Conservation (phyloP, 2,797 vertebrate species). For the Tinamus major region DNA sequence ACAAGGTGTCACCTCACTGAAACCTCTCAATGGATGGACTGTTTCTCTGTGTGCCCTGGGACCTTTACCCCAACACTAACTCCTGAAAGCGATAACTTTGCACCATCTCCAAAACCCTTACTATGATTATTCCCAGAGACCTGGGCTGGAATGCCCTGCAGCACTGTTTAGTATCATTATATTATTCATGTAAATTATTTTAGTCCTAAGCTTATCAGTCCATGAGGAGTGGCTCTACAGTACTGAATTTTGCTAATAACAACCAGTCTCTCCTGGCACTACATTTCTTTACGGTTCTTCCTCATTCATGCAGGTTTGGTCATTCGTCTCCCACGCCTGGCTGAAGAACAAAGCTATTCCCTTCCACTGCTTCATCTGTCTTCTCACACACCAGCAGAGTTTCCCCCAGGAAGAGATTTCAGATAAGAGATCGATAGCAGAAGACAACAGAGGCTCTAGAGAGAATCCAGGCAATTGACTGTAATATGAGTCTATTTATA, state of each 20-base stretch:
- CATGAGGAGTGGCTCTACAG: not conserved
- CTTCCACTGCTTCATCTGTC: not conserved
- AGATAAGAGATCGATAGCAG: slow-evolving; percentile 27
- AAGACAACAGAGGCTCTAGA: slow-evolving; percentile 34
- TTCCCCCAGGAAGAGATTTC: slow-evolving; percentile 28
- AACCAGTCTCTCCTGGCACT: not conserved
- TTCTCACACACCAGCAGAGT: not conserved
- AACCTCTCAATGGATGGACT: not conserved
- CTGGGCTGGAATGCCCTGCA: not conserved
- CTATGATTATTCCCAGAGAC: not conserved
- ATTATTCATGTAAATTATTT: not conserved
- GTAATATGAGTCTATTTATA: slow-evolving; percentile 51
- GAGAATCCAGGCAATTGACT: slow-evolving; percentile 5
- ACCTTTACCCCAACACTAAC: not conserved
- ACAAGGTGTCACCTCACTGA: not conserved
- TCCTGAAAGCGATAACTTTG: not conserved
- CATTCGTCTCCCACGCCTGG: not conserved
- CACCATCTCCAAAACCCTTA: not conserved
- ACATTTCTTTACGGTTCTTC: not conserved
- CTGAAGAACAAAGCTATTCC: not conserved
- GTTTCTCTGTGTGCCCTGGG: not conserved
- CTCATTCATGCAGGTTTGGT: not conserved
- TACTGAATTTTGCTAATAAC: not conserved
- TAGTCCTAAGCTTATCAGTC: not conserved
- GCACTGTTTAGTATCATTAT: not conserved